A percentile compares a stretch with the other conserved stretches of the same genome.
phyloP scores from a whole-genome alignment of 2,797 vertebrate genomes.

The Pelodytes ibericus region DNA sequence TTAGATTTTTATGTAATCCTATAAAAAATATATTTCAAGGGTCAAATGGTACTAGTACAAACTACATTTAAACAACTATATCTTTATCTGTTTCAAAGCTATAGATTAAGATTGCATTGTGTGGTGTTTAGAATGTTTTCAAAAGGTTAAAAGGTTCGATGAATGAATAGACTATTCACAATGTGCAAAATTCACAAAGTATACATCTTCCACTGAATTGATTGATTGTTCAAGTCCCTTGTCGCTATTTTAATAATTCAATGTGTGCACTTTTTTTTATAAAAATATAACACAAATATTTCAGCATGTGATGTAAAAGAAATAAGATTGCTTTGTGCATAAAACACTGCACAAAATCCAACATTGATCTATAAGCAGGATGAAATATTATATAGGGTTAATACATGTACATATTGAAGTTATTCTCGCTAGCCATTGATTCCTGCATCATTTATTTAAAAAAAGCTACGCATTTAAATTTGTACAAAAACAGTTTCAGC shows the following conservation, averaged over 20 bases:
- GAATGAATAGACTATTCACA: slow-evolving; percentile 2
- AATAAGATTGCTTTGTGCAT: too few relatives aligned
- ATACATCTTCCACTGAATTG: slow-evolving; percentile 4
- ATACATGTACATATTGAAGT: not conserved
- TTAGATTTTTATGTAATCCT: too few relatives aligned
- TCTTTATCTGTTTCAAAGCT: too few relatives aligned
- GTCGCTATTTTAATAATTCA: not conserved
- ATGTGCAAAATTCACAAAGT: too few relatives aligned
- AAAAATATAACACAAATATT: not conserved
- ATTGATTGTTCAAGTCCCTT: slow-evolving; percentile 3
- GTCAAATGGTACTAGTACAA: too few relatives aligned
- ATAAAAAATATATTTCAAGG: too few relatives aligned
- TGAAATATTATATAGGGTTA: not conserved
- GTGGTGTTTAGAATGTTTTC: too few relatives aligned
- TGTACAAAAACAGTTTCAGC: slow-evolving; percentile 42
- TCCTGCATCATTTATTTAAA: not conserved
- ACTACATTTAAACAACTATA: too few relatives aligned
- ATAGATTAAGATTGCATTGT: too few relatives aligned
- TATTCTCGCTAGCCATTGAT: slow-evolving; percentile 4
- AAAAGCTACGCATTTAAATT: slow-evolving; percentile 19
- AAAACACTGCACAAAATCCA: too few relatives aligned
- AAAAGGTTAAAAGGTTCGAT: not conserved
- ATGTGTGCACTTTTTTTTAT: not conserved
- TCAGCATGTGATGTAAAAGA: too few relatives aligned
- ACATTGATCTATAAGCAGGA: too few relatives aligned